Evolutionary conservation across 53 echinoderm and acorn worm genomes (phyloP), one percentile per base, ranked within the genome.

Genomic region (Echinometra lucunter): DNA sequence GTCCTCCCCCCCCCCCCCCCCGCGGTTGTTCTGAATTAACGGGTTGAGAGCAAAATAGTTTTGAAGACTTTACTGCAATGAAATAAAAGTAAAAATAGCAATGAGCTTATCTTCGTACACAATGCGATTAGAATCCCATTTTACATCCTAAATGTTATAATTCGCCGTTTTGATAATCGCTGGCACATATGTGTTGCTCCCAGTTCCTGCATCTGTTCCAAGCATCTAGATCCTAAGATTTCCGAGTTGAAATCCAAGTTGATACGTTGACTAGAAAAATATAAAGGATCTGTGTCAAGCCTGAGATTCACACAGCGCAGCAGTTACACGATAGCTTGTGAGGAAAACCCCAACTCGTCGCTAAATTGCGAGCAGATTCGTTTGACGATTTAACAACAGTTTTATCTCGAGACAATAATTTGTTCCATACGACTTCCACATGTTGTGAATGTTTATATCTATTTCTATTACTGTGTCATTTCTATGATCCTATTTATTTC

Each of bases 131-230:
- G 53, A 53, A 11, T 13, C 53, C 8, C 53, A 53, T 53, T 53
- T 11, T 53, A 53, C 53, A 9, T 1, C 13, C 53, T 11, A 53
- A 53, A 49, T 6, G 49, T 4, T 49, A 49, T 49, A 49, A 49
- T 49, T 4, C 9, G 49, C 4, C 4, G 4, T 9, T 6, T n/a
- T 49, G 9, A 49, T 49, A 49, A 4, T n/a, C n/a, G 53, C 53
- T 53, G 53, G 53, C 53, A 53, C 53, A 53, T 53, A 18, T 80
- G 80, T 80, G 80, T 80, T 80, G 42, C 23, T 6, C 38, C 38
- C 83, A 83, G 83, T 12, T 83, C 47, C 25, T 25, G n/a, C 83
- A 83, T 47, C 45, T 83, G 83, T n/a, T 83, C 83, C 27, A 47
- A 47, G 25, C 83, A 2, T 49, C 6, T 27, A 45, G 83, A 49